phyloP scores from a whole-genome alignment of 92 coral and sea anemone genomes.

The Heteractis magnifica region DNA sequence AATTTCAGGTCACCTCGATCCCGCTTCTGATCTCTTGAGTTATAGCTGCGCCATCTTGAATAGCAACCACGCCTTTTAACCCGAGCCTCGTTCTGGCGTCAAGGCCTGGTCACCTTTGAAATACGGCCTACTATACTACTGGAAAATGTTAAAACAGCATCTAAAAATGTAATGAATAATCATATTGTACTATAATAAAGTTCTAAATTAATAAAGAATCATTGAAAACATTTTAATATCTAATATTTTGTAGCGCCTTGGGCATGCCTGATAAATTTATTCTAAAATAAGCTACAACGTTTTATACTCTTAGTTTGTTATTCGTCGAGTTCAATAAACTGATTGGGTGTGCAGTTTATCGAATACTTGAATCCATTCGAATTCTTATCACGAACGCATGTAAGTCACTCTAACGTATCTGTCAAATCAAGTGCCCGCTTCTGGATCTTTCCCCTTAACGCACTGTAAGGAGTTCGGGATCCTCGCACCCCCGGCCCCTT shows the following conservation, averaged over 20 bases:
- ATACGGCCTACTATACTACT: slow-evolving; percentile 1
- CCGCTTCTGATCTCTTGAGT: background rate
- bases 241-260: slow-evolving; percentile 26
- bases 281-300: slow-evolving; percentile 35
- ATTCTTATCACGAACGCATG: slow-evolving; percentile 20
- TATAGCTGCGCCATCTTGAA: background rate
- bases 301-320: slow-evolving; percentile 20
- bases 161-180: background rate
- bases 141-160: background rate
- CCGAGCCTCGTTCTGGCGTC: background rate
- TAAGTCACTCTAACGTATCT: slow-evolving; percentile 1
- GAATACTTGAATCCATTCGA: background rate
- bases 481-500: no score
- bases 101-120: background rate
- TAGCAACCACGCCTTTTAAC: background rate
- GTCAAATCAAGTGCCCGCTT: background rate
- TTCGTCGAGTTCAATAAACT: slow-evolving; percentile 26
- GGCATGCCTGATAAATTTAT: slow-evolving; percentile 36
- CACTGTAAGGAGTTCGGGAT: background rate
- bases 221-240: slow-evolving; percentile 11
- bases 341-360: background rate
- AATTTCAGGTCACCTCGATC: background rate
- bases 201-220: slow-evolving; percentile 13
- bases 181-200: slow-evolving; percentile 16
- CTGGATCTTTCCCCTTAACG: background rate